These are phyloP conservation scores for Radopholus similis DNA, from an alignment of 1,140 invertebrate genomes.

Conservation along the genomic window DNA sequence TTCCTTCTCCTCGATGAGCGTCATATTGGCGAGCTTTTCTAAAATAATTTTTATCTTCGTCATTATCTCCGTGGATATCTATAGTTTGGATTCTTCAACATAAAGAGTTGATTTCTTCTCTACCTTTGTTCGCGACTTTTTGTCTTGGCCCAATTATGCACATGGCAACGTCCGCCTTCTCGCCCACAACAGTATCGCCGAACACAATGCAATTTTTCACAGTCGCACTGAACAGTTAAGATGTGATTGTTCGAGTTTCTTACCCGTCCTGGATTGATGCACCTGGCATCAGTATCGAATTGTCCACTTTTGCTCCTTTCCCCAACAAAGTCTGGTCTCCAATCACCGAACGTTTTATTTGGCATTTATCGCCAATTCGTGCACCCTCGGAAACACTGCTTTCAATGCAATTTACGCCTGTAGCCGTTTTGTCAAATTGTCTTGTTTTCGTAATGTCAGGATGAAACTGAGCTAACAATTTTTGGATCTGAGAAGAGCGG, in stretches of 20 bases:
- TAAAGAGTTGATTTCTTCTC: too few species aligned
- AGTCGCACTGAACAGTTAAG: not conserved
- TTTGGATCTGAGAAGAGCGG: not conserved
- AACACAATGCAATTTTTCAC: not conserved
- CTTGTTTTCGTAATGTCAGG: not conserved
- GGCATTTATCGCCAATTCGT: not conserved
- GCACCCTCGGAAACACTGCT: slow-evolving; percentile 1
- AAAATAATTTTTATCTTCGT: too few species aligned
- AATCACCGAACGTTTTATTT: slow-evolving; percentile 12
- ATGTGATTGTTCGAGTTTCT: not conserved
- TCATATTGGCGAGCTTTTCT: not conserved
- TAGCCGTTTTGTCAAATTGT: not conserved
- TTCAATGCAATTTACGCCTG: slow-evolving; percentile 1
- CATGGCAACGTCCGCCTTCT: not conserved
- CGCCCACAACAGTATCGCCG: not conserved
- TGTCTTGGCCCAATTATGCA: not conserved
- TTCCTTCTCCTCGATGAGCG: not conserved
- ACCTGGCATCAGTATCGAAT: slow-evolving; percentile 1
- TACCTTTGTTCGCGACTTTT: not conserved
- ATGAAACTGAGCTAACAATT: not conserved
- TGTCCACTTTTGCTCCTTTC: slow-evolving; percentile 12
- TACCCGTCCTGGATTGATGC: not conserved
- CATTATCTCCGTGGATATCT: not conserved
- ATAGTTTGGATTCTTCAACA: not conserved
- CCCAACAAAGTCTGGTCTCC: slow-evolving; percentile 1